Evolutionary conservation across 2,888 invertebrate genomes (phyloP).

Genomic region (Cephus pygmeus): DNA sequence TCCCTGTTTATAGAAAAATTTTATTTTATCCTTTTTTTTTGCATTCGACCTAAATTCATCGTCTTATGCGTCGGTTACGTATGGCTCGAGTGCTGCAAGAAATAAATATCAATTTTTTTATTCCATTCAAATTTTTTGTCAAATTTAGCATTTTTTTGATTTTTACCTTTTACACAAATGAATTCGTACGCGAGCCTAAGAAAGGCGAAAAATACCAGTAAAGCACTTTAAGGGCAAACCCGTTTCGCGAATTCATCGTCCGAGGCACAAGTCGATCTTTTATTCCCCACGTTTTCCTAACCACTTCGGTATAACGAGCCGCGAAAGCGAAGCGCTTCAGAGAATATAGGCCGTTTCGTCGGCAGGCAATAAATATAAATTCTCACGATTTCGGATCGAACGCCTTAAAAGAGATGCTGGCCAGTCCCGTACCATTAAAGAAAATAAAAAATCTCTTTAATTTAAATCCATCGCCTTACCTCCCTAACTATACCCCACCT

Average conservation of each 20-base stretch:
- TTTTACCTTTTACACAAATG: too few relatives aligned
- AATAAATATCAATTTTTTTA: background rate
- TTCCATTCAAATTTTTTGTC: background rate
- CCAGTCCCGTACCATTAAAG: background rate
- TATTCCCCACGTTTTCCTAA: background rate
- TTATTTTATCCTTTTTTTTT: background rate
- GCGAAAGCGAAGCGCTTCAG: background rate
- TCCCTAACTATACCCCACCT: too few relatives aligned
- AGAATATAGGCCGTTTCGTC: background rate
- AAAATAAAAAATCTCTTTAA: background rate
- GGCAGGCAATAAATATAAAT: background rate
- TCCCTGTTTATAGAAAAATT: background rate
- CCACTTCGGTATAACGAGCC: background rate
- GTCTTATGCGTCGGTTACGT: background rate
- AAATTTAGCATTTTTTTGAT: rapidly evolving
- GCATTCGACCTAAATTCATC: background rate
- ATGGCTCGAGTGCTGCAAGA: background rate
- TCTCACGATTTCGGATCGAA: background rate
- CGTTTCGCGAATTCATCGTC: background rate
- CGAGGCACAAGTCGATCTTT: background rate
- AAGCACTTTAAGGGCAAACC: background rate
- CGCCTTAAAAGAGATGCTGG: background rate
- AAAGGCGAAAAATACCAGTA: too few relatives aligned
- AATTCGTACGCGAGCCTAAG: too few relatives aligned
- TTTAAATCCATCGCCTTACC: background rate